Evolutionary conservation across 2,888 invertebrate species (phyloP).

Genomic region (Entomobrya proxima): DNA sequence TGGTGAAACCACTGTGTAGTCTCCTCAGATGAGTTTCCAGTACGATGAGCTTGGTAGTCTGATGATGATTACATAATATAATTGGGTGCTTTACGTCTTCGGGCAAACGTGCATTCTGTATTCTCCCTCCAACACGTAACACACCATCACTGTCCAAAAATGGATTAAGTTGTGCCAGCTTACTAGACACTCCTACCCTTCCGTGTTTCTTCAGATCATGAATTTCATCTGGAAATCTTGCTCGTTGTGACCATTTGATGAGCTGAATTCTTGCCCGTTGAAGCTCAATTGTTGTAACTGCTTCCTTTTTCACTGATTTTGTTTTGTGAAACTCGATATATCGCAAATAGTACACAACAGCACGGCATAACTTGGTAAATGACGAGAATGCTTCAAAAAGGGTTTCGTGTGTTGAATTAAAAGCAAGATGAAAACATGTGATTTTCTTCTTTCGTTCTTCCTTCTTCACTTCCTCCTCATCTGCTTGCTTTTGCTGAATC

Average conservation of each 20-base stretch:
- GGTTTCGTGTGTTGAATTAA: neutral
- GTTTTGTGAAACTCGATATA: neutral
- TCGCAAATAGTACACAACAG: neutral
- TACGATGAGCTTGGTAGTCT: neutral
- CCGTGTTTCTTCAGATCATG: neutral
- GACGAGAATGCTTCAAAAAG: neutral
- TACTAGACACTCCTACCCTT: neutral
- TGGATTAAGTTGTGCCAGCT: neutral
- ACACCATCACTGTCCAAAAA: neutral
- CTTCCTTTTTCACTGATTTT: neutral
- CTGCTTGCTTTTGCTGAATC: neutral
- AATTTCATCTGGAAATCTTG: neutral
- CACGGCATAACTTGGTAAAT: neutral
- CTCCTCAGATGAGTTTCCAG: neutral
- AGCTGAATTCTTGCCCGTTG: neutral
- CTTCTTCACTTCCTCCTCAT: neutral
- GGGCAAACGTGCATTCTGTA: slow-evolving; percentile 72
- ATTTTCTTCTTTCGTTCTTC: neutral
- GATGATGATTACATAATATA: neutral
- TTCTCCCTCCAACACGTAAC: slow-evolving; percentile 75
- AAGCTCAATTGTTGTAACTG: neutral
- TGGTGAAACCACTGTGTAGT: slow-evolving; percentile 17
- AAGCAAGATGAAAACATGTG: neutral
- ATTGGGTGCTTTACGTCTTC: slow-evolving; percentile 67
- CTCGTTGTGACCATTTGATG: neutral